Percentiles rank a stretch among this genome's conserved stretches.
Evolutionary conservation across 2,888 invertebrate species (phyloP).

Genomic region (Leptogaster cylindrica): DNA sequence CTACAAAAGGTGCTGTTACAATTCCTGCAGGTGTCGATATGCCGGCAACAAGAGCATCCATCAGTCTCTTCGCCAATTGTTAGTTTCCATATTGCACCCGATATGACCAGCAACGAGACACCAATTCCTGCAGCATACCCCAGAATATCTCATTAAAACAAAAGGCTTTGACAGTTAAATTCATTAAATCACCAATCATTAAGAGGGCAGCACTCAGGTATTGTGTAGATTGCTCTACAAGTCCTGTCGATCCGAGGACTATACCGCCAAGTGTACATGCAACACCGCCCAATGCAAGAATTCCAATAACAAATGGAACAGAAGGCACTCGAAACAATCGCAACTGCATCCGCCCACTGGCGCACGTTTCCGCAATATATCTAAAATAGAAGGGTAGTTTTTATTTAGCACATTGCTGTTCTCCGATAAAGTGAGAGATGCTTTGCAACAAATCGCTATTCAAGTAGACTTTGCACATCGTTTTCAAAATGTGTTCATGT

Average conservation of each 20-base stretch:
- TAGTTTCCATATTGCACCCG: constrained; percentile 91
- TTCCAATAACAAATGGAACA: constrained; percentile 59
- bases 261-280: constrained; percentile 60
- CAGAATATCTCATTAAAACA: too few species aligned
- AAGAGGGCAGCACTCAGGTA: constrained; percentile 59
- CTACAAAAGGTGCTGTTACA: constrained; percentile 72
- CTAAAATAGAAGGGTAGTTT: constrained; percentile 18
- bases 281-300: constrained; percentile 59
- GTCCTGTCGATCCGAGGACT: constrained; percentile 59
- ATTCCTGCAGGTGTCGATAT: constrained; percentile 63
- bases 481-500: too few species aligned
- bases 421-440: too few species aligned
- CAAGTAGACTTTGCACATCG: too few species aligned
- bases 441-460: too few species aligned
- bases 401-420: too few species aligned
- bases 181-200: constrained; percentile 57
- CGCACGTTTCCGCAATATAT: not conserved
- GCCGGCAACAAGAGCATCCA: constrained; percentile 70
- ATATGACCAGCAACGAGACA: constrained; percentile 89
- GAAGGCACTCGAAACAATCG: constrained; percentile 58
- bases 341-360: constrained; percentile 15
- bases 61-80: constrained; percentile 79
- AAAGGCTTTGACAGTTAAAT: too few species aligned
- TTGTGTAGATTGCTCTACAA: constrained; percentile 60
- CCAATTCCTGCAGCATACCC: constrained; percentile 94